phyloP scores from a whole-genome alignment of 2,797 vertebrate genomes.

The Melanogrammus aeglefinus region DNA sequence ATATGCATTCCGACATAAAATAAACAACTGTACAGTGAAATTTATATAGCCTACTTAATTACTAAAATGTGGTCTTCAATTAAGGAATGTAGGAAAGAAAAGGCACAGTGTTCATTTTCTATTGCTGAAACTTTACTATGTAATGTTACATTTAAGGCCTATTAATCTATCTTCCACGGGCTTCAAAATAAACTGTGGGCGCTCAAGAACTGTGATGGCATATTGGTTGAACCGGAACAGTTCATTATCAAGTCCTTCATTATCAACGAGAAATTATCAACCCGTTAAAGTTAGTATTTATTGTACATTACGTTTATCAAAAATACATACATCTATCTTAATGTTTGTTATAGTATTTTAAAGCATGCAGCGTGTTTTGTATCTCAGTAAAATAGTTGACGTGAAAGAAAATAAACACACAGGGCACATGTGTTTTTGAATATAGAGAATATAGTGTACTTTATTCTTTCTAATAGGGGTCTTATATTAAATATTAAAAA shows the following conservation, averaged over 20 bases:
- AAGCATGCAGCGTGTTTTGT: background rate
- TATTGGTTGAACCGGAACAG: background rate
- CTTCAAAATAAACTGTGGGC: background rate
- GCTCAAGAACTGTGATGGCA: background rate
- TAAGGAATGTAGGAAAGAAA: background rate
- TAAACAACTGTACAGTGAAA: background rate
- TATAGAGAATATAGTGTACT: conserved; percentile 50
- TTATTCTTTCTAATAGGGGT: conserved; percentile 64
- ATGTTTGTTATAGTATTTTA: background rate
- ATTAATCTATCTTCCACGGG: background rate
- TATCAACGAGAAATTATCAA: background rate
- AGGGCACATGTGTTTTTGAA: conserved; percentile 39
- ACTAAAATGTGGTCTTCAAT: background rate
- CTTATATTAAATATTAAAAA: conserved; percentile 70
- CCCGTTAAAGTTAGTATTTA: background rate
- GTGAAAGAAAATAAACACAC: conserved; percentile 12
- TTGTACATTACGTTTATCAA: background rate
- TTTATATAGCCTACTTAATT: background rate
- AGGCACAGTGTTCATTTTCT: background rate
- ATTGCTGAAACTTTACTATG: background rate
- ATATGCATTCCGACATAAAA: background rate
- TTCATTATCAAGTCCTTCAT: background rate
- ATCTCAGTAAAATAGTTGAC: background rate
- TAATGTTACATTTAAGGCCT: background rate
- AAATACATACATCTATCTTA: conserved; percentile 1